phyloP scores from a whole-genome alignment of 35 echinoderm and acorn worm genomes.

The Apostichopus parvimensis region DNA sequence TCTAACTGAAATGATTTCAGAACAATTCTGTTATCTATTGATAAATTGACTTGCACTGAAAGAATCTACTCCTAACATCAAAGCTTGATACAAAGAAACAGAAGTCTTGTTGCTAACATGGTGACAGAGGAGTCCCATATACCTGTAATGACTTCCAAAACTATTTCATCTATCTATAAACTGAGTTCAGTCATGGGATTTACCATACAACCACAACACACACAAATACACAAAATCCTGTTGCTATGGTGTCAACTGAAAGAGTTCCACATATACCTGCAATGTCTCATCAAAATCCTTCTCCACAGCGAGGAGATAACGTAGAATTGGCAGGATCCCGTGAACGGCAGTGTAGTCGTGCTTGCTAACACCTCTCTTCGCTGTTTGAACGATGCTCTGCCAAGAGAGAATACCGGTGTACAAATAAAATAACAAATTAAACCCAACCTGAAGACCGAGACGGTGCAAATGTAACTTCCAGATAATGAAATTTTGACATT shows the following conservation, averaged over 20 bases:
- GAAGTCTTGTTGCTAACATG: too few species aligned
- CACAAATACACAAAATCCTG: not conserved
- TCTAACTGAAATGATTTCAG: too few species aligned
- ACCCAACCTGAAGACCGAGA: too few species aligned
- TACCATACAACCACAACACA: not conserved
- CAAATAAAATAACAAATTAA: too few species aligned
- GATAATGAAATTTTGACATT: too few species aligned
- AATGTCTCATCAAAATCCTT: conserved; percentile 93
- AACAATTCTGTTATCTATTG: too few species aligned
- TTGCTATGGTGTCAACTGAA: not conserved
- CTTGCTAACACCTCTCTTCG: conserved; percentile 76
- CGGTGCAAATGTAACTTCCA: too few species aligned
- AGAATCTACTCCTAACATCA: too few species aligned
- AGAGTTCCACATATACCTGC: conserved; percentile 35
- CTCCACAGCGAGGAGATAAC: conserved; percentile 73
- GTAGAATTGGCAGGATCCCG: conserved; percentile 80
- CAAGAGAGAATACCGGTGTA: not conserved
- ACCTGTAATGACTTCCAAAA: too few species aligned
- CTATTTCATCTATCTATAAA: not conserved
- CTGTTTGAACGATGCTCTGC: conserved; percentile 74
- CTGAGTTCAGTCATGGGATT: not conserved
- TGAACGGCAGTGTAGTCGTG: conserved; percentile 92
- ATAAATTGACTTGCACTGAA: too few species aligned
- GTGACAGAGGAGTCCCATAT: too few species aligned
- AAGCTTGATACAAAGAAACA: too few species aligned